Evolutionary conservation across 2,797 vertebrate species (phyloP), one percentile per base, ranked within the genome.

Genomic region (Craterocephalus amniculus): DNA sequence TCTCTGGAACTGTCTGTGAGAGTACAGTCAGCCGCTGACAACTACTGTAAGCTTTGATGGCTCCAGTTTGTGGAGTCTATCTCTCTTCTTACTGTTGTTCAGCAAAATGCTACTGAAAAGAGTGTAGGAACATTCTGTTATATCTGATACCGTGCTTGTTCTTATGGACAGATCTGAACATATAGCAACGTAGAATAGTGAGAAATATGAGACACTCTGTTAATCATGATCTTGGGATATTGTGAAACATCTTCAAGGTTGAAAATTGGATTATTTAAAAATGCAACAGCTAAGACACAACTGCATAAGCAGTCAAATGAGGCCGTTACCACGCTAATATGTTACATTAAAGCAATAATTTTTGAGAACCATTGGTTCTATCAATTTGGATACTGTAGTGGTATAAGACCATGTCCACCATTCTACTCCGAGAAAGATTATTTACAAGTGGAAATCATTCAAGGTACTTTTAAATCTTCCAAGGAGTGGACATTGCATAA

Each of bases 1-100:
- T 72, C 67, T 75, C 70, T 70, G 75, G 68, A 87, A 67, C 72
- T 83, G 86, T 84, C 82, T 48, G 31, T 34, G 65, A 71, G 78
- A 69, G 66, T 67, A 24, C 69, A 85, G 85, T 78, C 83, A 83
- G 74, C 29, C 68, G 59, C 78, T 87, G 84, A 75, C 83, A 88
- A 76, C 67, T 68, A 78, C 66, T 78, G 72, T 69, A 77, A 27
- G 79, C 84, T 79, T 59, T 79, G 69, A 83, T 72, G 69, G n/a
- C 74, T 72, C 51, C 63, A 31, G 61, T 16, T 35, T 65, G 67
- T 29, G 48, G 56, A 78, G 74, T 48, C 35, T 71, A 26, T 71
- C 63, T 72, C 60, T 74, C 14, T 64, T 27, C 38, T 35, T n/a
- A 48, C 29, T n/a, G 38, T 45, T 55, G 52, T 75, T 63, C 40